A percentile compares a stretch with the other conserved stretches of the same genome.
Conservation (phyloP, 2,113 vertebrate species). For the Paramormyrops kingsleyae region DNA sequence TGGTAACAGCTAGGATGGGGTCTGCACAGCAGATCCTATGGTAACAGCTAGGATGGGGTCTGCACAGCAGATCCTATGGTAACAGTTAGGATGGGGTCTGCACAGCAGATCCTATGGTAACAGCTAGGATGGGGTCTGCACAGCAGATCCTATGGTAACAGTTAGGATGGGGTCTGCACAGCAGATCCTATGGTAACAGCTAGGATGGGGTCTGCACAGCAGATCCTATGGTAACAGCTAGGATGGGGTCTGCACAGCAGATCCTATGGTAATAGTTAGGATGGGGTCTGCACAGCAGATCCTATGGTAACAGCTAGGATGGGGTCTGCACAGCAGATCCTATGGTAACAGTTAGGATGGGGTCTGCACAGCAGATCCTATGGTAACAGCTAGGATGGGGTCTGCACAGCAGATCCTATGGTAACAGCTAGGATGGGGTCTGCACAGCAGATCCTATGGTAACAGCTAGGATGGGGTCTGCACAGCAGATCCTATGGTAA, state of each 20-base stretch:
- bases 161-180: too few species aligned
- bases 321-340: too few species aligned
- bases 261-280: too few species aligned
- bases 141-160: slow-evolving; percentile 8
- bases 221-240: slow-evolving; percentile 9
- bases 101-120: slow-evolving; percentile 7
- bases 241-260: not conserved
- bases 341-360: too few species aligned
- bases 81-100: not conserved
- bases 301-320: too few species aligned
- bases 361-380: too few species aligned
- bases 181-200: too few species aligned
- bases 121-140: too few species aligned
- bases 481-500: not conserved
- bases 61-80: slow-evolving; percentile 1
- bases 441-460: slow-evolving; percentile 16
- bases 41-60: not conserved
- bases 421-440: not conserved
- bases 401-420: not conserved
- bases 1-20: not conserved
- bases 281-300: not conserved
- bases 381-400: too few species aligned
- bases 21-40: not conserved
- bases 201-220: too few species aligned
- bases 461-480: not conserved